Evolutionary conservation across 2,888 invertebrate species (phyloP).

Genomic region (Parnassius mnemosyne): DNA sequence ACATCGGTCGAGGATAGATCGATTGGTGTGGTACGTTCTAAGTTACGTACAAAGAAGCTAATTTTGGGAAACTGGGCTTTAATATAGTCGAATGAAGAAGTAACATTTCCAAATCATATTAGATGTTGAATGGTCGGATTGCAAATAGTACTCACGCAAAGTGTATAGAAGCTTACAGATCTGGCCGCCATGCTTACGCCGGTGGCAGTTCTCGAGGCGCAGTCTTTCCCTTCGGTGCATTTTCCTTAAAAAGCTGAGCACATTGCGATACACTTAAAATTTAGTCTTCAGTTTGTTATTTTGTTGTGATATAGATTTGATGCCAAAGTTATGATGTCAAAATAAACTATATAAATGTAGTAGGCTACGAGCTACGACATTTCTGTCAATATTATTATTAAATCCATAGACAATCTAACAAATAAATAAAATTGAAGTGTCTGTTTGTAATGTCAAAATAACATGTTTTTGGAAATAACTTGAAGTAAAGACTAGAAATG

Average conservation of each 20-base stretch:
- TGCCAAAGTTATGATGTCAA: constrained; percentile 2
- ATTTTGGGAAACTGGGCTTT: too few species aligned
- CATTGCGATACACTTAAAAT: constrained; percentile 49
- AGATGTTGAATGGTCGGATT: too few species aligned
- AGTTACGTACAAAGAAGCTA: too few species aligned
- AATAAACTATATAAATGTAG: constrained; percentile 8
- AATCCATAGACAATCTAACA: too few species aligned
- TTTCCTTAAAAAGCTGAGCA: constrained; percentile 28
- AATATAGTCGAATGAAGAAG: too few species aligned
- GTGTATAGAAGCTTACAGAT: constrained; percentile 58
- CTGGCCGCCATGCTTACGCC: constrained; percentile 61
- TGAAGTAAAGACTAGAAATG: too few species aligned
- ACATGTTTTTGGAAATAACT: too few species aligned
- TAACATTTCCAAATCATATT: too few species aligned
- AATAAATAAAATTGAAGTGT: too few species aligned
- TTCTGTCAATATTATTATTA: neutral
- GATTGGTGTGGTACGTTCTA: too few species aligned
- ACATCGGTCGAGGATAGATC: too few species aligned
- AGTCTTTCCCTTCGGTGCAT: constrained; percentile 14
- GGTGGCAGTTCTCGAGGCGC: constrained; percentile 35
- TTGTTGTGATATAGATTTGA: constrained; percentile 1
- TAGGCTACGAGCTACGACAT: constrained; percentile 17
- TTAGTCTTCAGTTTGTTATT: constrained; percentile 36
- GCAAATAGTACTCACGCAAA: constrained; percentile 48
- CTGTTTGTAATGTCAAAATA: too few species aligned